phyloP scores from a whole-genome alignment of 2,797 vertebrate species.

The Labeo calbasu region DNA sequence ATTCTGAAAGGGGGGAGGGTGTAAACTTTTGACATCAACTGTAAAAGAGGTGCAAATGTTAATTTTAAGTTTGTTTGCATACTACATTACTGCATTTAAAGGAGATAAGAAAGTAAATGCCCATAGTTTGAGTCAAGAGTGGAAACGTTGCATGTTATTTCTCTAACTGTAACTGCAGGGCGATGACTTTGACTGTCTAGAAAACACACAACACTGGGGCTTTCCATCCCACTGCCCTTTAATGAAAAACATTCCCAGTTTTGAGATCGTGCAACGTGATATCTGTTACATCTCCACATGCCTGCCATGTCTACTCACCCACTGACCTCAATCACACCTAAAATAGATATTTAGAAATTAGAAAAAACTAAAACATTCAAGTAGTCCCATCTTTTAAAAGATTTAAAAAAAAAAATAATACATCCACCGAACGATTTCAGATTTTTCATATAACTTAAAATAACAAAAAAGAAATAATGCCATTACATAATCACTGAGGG shows the following conservation, averaged over 20 bases:
- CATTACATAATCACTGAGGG: constrained; percentile 67
- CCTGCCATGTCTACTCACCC: constrained; percentile 17
- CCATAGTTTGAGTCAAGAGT: neutral
- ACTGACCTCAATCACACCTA: constrained; percentile 16
- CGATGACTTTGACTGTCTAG: neutral
- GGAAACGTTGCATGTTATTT: neutral
- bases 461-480: constrained; percentile 66
- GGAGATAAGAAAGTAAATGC: neutral
- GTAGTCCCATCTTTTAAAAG: constrained; percentile 70
- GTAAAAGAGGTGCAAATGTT: neutral
- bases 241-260: constrained; percentile 43
- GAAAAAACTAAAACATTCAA: constrained; percentile 73
- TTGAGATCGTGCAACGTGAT: constrained; percentile 3
- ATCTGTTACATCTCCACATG: constrained; percentile 32
- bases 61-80: neutral
- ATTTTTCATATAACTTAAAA: constrained; percentile 59
- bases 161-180: constrained; percentile 15
- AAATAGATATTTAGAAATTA: constrained; percentile 51
- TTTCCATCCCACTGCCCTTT: constrained; percentile 35
- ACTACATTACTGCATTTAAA: neutral
- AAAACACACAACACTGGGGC: constrained; percentile 13
- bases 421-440: constrained; percentile 64
- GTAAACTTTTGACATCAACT: no score
- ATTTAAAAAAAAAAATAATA: constrained; percentile 59
- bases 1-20: no score